phyloP scores from a whole-genome alignment of 2,797 vertebrate species.

The Champsocephalus gunnari region DNA sequence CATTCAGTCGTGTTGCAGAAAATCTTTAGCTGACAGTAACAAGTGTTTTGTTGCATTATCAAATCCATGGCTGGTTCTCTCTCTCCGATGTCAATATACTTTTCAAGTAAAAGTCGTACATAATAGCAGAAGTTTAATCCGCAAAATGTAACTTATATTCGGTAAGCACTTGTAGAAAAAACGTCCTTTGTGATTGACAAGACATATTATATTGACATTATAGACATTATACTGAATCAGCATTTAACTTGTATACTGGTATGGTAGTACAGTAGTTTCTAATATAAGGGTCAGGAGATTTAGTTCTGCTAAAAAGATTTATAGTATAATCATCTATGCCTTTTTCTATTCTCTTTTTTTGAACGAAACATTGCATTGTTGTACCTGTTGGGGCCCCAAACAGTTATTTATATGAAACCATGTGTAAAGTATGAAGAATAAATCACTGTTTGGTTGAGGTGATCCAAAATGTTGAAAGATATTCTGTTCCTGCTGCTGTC shows the following conservation, averaged over 20 bases:
- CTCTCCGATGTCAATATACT: background rate
- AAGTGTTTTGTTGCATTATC: background rate
- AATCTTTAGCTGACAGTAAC: background rate
- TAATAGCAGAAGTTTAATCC: background rate
- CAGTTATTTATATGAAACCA: background rate
- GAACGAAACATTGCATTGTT: too few species aligned
- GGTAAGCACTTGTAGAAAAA: background rate
- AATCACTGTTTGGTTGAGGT: background rate
- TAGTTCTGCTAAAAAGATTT: background rate
- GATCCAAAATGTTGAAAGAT: background rate
- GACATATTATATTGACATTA: background rate
- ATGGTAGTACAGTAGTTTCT: background rate
- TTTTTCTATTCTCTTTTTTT: background rate
- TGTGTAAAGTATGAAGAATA: background rate
- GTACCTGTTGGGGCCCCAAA: background rate
- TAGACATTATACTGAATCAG: too few species aligned
- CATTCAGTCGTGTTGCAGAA: background rate
- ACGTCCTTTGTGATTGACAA: background rate
- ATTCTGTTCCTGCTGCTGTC: background rate
- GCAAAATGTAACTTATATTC: background rate
- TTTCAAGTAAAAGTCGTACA: background rate
- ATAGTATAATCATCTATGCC: background rate
- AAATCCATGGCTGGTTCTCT: background rate
- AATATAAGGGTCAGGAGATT: background rate
- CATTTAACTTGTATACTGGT: background rate